Base-by-base conservation (phyloP, 2,113 vertebrate species). In the Sinocyclocheilus grahami region DNA sequence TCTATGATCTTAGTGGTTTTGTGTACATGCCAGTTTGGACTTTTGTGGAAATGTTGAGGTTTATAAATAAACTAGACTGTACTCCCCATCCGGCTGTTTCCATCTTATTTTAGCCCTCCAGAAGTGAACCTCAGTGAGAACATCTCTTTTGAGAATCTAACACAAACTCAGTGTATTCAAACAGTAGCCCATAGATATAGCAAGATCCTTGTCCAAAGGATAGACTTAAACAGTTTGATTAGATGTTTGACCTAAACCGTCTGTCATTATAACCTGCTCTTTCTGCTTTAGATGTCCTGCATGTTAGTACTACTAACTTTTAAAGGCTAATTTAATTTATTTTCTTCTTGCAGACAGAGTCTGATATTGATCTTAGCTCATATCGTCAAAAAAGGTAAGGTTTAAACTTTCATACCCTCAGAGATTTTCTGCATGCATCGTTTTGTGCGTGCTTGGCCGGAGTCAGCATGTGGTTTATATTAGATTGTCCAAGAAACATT, bases 311-410 rank as follows among this genome's bases (percentile, higher is more conserved):
- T 22, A 46, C 6, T 27, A 33, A n/a, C 27, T 53, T 24, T 39
- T 51, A 55, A 30, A 58, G 1, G 3, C 58, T 89, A 16, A 85
- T 37, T 37, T 63, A 27, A 39, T 65, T 81, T 80, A 20, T 86
- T 82, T 24, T 67, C n/a, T 89, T 53, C 76, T 88, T 90, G 83
- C 92, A 96, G 95, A 91, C 93, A 62, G 95, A 95, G 87, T 94
- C 95, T 90, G 94, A 96, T 89, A 92, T 96, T 84, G 89, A 91
- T 62, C 89, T 92, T 87, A 94, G 91, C 92, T 95, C 94, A 93
- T 96, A 93, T 95, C 94, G 93, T 90, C 94, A 94, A 93, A 94
- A 95, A 93, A 95, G 93, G 94, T 96, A 93, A 71, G 92, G 39
- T 8, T 77, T 24, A 9, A 16, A 7, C 55, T 81, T 77, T 58